Evolutionary conservation across 2,797 vertebrate genomes (phyloP).

Genomic region (Platyrinchus mystaceus): DNA sequence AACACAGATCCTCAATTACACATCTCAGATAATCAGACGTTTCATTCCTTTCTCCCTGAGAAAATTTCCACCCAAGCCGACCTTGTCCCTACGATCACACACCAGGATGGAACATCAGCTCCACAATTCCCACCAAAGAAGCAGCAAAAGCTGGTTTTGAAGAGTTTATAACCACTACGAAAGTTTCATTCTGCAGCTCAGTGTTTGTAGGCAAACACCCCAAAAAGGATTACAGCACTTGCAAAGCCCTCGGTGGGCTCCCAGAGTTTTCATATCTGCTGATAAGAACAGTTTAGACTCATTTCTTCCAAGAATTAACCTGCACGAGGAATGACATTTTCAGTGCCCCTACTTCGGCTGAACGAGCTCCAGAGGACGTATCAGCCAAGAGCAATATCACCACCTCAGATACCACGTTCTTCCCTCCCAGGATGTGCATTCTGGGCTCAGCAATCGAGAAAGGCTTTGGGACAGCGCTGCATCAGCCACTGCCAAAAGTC

Average conservation of each 20-base stretch:
- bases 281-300: fast-evolving
- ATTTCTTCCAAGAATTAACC: background rate
- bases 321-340: background rate
- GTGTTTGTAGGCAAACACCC: background rate
- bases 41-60: background rate
- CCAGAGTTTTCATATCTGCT: background rate
- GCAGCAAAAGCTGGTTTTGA: background rate
- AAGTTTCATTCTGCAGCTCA: background rate
- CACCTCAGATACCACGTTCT: fast-evolving
- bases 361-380: background rate
- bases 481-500: background rate
- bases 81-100: background rate
- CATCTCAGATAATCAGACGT: background rate
- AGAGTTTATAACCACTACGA: background rate
- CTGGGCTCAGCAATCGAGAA: background rate
- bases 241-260: background rate
- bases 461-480: background rate
- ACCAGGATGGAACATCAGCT: background rate
- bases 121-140: background rate
- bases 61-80: background rate
- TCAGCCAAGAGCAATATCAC: background rate
- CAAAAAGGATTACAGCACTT: background rate
- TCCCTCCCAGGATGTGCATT: background rate
- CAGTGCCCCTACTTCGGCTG: background rate
- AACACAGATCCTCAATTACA: background rate